These are phyloP conservation scores for Saccopteryx leptura DNA, from an alignment of 2,113 vertebrate species.

Conservation along the genomic window DNA sequence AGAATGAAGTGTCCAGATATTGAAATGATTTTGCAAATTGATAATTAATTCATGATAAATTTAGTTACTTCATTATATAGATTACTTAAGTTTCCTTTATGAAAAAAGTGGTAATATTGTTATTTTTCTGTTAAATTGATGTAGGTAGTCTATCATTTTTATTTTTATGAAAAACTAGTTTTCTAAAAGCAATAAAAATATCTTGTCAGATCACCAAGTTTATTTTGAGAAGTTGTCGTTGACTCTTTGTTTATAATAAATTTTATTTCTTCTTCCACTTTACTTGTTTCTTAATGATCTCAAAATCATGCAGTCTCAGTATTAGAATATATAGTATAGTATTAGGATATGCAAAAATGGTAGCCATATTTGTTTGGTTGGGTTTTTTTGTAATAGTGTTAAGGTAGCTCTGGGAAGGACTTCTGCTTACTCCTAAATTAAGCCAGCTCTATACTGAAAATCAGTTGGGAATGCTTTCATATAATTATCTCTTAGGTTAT, in stretches of 20 bases:
- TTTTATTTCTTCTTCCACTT: slow-evolving; percentile 51
- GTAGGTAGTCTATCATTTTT: neutral
- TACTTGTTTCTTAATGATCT: slow-evolving; percentile 32
- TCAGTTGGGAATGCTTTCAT: neutral
- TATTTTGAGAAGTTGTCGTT: slow-evolving; percentile 56
- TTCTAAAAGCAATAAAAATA: slow-evolving; percentile 21
- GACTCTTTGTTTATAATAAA: slow-evolving; percentile 49
- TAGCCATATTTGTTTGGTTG: slow-evolving; percentile 20
- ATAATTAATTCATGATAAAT: neutral
- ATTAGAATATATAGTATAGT: neutral
- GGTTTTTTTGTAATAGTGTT: slow-evolving; percentile 23
- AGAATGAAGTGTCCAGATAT: neutral
- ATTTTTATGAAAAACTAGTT: slow-evolving; percentile 41
- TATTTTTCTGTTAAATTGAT: slow-evolving; percentile 41
- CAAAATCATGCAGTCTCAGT: neutral
- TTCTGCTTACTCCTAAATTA: slow-evolving; percentile 31
- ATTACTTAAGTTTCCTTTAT: slow-evolving; percentile 61
- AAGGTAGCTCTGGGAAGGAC: neutral
- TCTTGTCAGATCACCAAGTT: neutral
- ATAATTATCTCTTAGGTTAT: slow-evolving; percentile 51
- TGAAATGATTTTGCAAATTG: slow-evolving; percentile 57
- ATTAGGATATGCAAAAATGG: neutral
- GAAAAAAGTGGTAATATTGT: neutral
- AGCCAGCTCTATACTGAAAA: slow-evolving; percentile 26
- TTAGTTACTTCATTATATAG: slow-evolving; percentile 16